Conservation (phyloP, 2,113 vertebrate genomes). For the Cathartes aura region DNA sequence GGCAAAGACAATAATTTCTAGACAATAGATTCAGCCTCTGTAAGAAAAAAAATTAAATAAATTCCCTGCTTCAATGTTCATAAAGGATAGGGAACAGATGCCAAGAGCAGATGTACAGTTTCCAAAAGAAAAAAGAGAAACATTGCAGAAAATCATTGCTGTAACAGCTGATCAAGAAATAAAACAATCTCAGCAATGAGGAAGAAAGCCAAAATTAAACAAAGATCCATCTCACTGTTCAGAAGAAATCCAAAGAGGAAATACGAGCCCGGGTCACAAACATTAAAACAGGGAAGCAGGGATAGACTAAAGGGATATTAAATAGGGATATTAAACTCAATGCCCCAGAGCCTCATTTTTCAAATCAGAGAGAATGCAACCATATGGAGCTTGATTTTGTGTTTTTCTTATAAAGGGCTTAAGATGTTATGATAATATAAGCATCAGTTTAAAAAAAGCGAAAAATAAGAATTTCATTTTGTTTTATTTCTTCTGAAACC, state of each 20-base stretch:
- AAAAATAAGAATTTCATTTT: background rate
- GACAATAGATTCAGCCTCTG: conserved; percentile 32
- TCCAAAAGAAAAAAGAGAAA: conserved; percentile 21
- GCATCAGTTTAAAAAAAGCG: background rate
- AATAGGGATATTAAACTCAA: background rate
- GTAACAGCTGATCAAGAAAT: conserved; percentile 53
- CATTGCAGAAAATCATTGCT: conserved; percentile 41
- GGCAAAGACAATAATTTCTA: conserved; percentile 31
- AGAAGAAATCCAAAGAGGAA: conserved; percentile 21
- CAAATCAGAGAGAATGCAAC: background rate
- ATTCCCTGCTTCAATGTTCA: background rate
- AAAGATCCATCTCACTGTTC: background rate
- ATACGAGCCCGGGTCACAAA: background rate
- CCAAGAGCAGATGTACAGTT: conserved; percentile 52
- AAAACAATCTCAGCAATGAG: conserved; percentile 31
- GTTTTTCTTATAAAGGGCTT: background rate
- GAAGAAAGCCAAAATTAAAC: conserved; percentile 40
- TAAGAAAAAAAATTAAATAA: background rate
- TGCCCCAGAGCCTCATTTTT: background rate
- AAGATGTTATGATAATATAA: background rate
- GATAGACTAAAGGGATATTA: background rate
- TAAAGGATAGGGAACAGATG: conserved; percentile 46
- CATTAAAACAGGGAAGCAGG: background rate
- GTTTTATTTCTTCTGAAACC: background rate
- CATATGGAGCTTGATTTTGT: background rate